Evolutionary conservation across 2,797 vertebrate genomes (phyloP), one percentile per base, ranked within the genome.

Genomic region (Capromys pilorides): DNA sequence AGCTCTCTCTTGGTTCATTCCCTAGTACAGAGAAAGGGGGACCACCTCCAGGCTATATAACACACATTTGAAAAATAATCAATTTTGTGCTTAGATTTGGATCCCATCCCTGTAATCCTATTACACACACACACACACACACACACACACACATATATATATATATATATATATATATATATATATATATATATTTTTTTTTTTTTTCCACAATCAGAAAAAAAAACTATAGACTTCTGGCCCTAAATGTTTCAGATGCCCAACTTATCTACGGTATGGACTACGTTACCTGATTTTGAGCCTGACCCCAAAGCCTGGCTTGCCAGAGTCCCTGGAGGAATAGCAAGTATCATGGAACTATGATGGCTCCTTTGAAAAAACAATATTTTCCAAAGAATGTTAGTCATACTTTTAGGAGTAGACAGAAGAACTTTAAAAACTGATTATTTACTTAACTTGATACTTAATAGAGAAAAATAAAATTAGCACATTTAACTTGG

Each of bases 371-470:
- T 86, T 81, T 86, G 33, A 51, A 89, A 67, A 67, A 69, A 21
- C 10, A 51, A 4, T 14, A 14, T 62, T 88, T 94, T 73, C 41
- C 64, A 31, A 80, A 51, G 39, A 95, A 41, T 11, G 36, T 49
- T 11, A 28, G 41, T 86, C n/a, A 0, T 83, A 67, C 67, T 73
- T 78, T 57, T 62, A 78, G 54, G 62, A 13, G 2, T 22, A 4
- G 28, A 33, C 36, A 31, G 33, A 64, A 86, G 51, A 10, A 51
- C 51, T 51, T 57, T 62, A 71, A 36, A 77, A 62, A 61, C 64
- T 64, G 90, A 61, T 62, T 39, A 36, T 71, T n/a, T 19, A 62
- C 79, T 82, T 79, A 33, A n/a, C 51, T 80, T 88, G 78, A 73
- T 62, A 18, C n/a, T 2, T 36, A 88, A 21, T 13, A n/a, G 45